Base-by-base conservation (phyloP, 2,797 vertebrate genomes). In the Artibeus jamaicensis region DNA sequence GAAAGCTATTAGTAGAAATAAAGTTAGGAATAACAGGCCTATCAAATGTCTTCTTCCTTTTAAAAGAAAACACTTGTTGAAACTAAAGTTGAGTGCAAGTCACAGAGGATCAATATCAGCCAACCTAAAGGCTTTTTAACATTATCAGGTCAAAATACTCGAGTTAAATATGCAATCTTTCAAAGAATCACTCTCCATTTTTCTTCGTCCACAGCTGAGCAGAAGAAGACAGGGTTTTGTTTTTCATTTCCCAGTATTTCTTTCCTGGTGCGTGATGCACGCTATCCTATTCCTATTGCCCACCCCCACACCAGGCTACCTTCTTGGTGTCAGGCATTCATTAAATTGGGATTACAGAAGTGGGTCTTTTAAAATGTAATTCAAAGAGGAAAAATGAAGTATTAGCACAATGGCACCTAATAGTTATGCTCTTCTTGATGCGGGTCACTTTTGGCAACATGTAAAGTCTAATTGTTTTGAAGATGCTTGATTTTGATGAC, bases 1-100 rank as follows among this genome's bases (percentile, higher is more conserved):
- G 70, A 91, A 90, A 95, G 37, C n/a, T 65, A 73, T 81, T 91
- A 89, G 18, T 89, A 81, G 39, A 90, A 87, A 76, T 21, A 91
- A 95, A 94, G 10, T 44, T 89, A 78, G 32, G 34, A 93, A 86
- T 79, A 89, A 73, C 22, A 92, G n/a, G 9, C 26, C 74, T 29
- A 89, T 77, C 19, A 70, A 77, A 91, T 82, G 67, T 34, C 84
- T 14, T 83, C 21, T 89, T 83, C 16, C 6, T 78, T 74, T 91
- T 74, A 50, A 92, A 93, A 57, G 53, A 88, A 95, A 76, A 42
- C 29, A 87, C 5, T 93, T 86, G 46, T n/a, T 26, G 9, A 81
- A 83, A 89, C 34, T 70, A 67, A 84, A 83, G 44, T 83, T 89
- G 74, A 88, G 29, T 86, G 86, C 11, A 86, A 91, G 46, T 88